Conservation (phyloP, 2,113 vertebrate genomes). For the Phaethornis superciliosus region DNA sequence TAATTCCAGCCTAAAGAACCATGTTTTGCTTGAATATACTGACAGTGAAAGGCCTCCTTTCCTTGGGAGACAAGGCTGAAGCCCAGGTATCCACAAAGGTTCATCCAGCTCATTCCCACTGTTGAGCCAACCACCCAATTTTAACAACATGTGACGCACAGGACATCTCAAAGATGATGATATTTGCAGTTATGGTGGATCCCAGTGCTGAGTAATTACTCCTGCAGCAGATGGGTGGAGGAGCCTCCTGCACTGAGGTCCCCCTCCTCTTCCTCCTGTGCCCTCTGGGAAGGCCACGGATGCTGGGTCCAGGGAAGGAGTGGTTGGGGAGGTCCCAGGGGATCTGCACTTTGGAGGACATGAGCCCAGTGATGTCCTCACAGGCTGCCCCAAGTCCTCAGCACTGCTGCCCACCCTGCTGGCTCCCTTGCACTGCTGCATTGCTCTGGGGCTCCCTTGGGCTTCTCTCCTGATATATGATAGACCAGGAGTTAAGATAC, state of each 20-base stretch:
- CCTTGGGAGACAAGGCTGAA: neutral
- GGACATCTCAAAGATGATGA: neutral
- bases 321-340: no score
- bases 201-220: neutral
- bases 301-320: rapidly evolving
- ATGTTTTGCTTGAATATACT: neutral
- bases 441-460: neutral
- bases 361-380: neutral
- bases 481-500: neutral
- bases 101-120: rapidly evolving
- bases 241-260: neutral
- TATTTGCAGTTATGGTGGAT: neutral
- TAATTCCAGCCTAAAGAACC: neutral
- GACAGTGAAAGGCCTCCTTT: neutral
- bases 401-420: neutral
- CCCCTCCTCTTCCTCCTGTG: neutral
- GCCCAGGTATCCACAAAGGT: neutral
- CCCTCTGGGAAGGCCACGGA: neutral
- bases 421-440: neutral
- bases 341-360: neutral
- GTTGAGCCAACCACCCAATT: neutral
- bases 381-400: neutral
- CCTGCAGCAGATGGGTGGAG: neutral
- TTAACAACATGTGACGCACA: neutral
- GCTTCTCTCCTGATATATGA: rapidly evolving